phyloP scores from a whole-genome alignment of 1,140 invertebrate species.

The Lordiphosa collinella region DNA sequence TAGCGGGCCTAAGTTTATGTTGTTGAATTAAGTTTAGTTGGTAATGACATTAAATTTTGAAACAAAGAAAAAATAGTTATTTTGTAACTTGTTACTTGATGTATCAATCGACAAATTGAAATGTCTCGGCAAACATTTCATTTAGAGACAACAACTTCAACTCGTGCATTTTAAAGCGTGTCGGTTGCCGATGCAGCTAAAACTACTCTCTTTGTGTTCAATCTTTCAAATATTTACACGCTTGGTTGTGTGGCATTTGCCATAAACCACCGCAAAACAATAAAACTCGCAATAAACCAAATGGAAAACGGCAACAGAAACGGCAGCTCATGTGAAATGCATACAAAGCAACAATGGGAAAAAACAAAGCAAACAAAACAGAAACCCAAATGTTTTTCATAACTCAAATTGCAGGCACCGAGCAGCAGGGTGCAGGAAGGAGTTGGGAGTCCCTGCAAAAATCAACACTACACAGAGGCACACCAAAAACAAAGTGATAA shows the following conservation, averaged over 20 bases:
- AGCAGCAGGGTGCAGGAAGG: neutral
- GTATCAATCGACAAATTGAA: slow-evolving; percentile 52
- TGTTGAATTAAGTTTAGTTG: slow-evolving; percentile 57
- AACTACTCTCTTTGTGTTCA: neutral
- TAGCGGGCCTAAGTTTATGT: slow-evolving; percentile 36
- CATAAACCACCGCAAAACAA: slow-evolving; percentile 72
- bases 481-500: slow-evolving; percentile 1
- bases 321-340: slow-evolving; percentile 66
- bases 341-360: slow-evolving; percentile 42
- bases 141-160: slow-evolving; percentile 23
- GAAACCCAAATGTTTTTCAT: slow-evolving; percentile 57
- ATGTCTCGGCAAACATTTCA: slow-evolving; percentile 60
- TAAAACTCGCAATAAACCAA: slow-evolving; percentile 76
- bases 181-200: slow-evolving; percentile 3
- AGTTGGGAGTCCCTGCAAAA: too few relatives aligned
- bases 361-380: slow-evolving; percentile 45
- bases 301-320: slow-evolving; percentile 61
- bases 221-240: slow-evolving; percentile 56
- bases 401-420: slow-evolving; percentile 65
- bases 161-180: slow-evolving; percentile 51
- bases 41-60: slow-evolving; percentile 31
- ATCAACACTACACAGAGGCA: too few relatives aligned
- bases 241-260: slow-evolving; percentile 43
- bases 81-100: too few relatives aligned
- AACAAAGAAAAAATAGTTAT: too few relatives aligned